Base-by-base conservation (phyloP, 2,888 invertebrate genomes). In the Torymus auratus region DNA sequence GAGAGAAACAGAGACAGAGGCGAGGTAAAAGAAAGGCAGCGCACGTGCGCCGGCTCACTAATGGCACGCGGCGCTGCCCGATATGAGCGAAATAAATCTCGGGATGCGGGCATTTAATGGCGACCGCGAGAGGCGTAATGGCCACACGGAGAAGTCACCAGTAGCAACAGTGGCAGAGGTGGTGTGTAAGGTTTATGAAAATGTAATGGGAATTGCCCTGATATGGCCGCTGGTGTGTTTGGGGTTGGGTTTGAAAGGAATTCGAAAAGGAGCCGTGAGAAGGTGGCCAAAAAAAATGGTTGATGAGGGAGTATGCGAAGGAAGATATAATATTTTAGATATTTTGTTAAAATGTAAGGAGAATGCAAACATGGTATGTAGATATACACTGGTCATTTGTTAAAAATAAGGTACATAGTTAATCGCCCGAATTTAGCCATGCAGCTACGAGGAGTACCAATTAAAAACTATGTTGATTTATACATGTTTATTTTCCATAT, bases 31-130 rank as follows among this genome's bases (percentile, higher is more conserved):
- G 85, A 86, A 85, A 85, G 7, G 72, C 60, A 52, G 67, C 28
- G 28, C 68, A 78, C 78, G 73, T 78, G 68, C 78, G 23, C 12
- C 17, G 50, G 50, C 10, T 13, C 50, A 23, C 23, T 78, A 73
- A 78, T 73, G 85, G 86, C 87, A 85, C 84, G 83, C 84, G 83
- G 17, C 68, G 4, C 11, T 12, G 23, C 56, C 82, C 86, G 88
- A 89, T 89, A 89, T 88, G 88, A 90, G 86, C 83, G 83, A 86
- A 86, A 90, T 90, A 89, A 90, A 90, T 90, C 88, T 88, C 85
- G 83, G 20, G 84, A 87, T 87, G 88, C 85, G 85, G 85, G 87
- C 85, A 85, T 86, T 87, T 87, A 88, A 85, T 85, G 83, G 85
- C 86, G 85, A 81, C 84, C 28, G 28, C 28, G 28, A 28, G 76